These are phyloP conservation scores for Nomada lathburiana DNA, from an alignment of 2,888 invertebrate genomes.

Conservation along the genomic window DNA sequence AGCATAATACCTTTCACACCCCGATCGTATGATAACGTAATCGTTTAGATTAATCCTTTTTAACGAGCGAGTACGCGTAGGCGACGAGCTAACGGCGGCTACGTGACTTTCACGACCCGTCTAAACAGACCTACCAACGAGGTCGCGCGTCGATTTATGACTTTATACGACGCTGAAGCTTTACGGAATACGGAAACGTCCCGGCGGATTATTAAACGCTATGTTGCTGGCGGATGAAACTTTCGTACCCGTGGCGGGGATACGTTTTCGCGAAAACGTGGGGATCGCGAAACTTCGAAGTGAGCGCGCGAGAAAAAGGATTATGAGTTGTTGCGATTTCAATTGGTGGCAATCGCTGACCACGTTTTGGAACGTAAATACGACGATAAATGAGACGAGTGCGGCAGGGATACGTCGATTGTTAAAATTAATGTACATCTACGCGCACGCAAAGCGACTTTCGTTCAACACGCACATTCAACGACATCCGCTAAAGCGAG, in stretches of 20 bases:
- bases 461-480: not conserved
- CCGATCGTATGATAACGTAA: constrained; percentile 53
- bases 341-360: too few species aligned
- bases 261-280: not conserved
- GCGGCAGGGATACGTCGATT: too few species aligned
- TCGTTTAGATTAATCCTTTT: constrained; percentile 61
- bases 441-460: not conserved
- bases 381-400: too few species aligned
- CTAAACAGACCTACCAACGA: not conserved
- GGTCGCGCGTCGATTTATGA: constrained; percentile 27
- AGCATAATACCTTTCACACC: constrained; percentile 51
- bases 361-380: too few species aligned
- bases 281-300: too few species aligned
- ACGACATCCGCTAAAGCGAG: constrained; percentile 42
- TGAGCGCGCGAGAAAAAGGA: too few species aligned
- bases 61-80: constrained; percentile 50
- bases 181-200: not conserved
- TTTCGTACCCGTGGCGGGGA: not conserved
- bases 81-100: constrained; percentile 39
- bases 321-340: too few species aligned
- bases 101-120: constrained; percentile 43
- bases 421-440: not conserved
- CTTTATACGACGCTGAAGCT: constrained; percentile 8
- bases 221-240: not conserved
- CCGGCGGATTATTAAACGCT: constrained; percentile 12